A percentile compares a stretch with the other conserved stretches of the same genome.
Evolutionary conservation across 2,113 vertebrate species (phyloP).

Genomic region (Machaerirhynchus nigripectus): DNA sequence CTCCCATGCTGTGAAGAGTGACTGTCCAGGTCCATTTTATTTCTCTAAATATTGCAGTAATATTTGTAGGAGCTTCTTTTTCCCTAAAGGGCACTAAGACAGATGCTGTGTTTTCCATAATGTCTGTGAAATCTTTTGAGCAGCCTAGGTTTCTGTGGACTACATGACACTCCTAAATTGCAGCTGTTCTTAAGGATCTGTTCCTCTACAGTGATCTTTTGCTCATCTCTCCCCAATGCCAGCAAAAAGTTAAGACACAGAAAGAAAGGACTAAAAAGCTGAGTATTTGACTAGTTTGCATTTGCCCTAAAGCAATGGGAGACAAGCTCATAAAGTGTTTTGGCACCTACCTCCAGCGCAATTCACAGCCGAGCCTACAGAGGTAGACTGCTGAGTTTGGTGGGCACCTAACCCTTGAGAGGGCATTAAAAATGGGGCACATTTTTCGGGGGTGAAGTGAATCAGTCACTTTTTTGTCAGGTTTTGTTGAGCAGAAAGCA

Average conservation of each 20-base stretch:
- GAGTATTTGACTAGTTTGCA: neutral
- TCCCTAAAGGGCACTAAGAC: neutral
- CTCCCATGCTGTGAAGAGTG: constrained; percentile 61
- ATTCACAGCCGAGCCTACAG: neutral
- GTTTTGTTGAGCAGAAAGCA: neutral
- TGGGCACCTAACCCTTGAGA: neutral
- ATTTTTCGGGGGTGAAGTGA: neutral
- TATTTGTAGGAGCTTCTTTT: constrained; percentile 41
- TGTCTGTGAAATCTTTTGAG: neutral
- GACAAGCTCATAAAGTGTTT: neutral
- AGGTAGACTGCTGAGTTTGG: fast-evolving
- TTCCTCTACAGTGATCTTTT: neutral
- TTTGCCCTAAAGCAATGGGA: neutral
- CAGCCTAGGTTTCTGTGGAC: neutral
- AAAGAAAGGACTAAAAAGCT: neutral
- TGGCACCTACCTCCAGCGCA: neutral
- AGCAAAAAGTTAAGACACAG: neutral
- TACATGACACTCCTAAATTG: neutral
- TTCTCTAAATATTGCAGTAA: constrained; percentile 50
- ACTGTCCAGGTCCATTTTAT: constrained; percentile 41
- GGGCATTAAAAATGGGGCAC: neutral
- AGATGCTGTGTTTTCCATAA: constrained; percentile 10
- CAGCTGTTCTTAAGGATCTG: neutral
- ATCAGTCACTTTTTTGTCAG: neutral
- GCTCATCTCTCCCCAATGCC: neutral